Evolutionary conservation across 2,797 vertebrate species (phyloP).

Genomic region (Pipistrellus kuhlii): DNA sequence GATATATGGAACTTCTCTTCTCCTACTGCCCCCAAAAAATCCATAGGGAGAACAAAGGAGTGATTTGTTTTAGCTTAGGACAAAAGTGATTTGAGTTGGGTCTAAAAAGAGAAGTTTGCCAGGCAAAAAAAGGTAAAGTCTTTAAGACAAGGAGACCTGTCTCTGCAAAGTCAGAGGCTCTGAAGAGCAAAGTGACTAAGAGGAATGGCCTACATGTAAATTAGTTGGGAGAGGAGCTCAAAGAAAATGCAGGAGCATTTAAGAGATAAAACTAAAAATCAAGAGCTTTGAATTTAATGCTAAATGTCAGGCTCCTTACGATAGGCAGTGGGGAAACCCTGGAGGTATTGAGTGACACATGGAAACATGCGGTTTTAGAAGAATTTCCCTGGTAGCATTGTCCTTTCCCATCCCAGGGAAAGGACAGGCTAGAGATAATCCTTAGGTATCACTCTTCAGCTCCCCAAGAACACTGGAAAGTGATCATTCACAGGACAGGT

Average conservation of each 20-base stretch:
- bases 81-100: neutral
- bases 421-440: neutral
- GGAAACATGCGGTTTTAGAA: neutral
- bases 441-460: neutral
- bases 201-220: neutral
- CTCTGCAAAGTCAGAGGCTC: neutral
- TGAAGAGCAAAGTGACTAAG: neutral
- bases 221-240: neutral
- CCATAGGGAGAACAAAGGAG: neutral
- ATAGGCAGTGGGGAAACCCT: neutral
- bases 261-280: neutral
- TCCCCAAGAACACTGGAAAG: slow-evolving; percentile 56
- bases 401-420: no score
- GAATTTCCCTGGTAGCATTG: neutral
- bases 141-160: neutral
- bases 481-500: slow-evolving; percentile 52
- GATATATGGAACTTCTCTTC: neutral
- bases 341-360: neutral
- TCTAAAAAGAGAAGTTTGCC: neutral
- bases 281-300: neutral
- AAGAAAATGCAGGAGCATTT: neutral
- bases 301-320: neutral
- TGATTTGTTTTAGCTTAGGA: neutral
- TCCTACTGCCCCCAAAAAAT: neutral
- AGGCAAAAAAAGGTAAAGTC: neutral